Evolutionary conservation across 2,113 vertebrate genomes (phyloP), one percentile per base, ranked within the genome.

Genomic region (Hypomesus transpacificus): DNA sequence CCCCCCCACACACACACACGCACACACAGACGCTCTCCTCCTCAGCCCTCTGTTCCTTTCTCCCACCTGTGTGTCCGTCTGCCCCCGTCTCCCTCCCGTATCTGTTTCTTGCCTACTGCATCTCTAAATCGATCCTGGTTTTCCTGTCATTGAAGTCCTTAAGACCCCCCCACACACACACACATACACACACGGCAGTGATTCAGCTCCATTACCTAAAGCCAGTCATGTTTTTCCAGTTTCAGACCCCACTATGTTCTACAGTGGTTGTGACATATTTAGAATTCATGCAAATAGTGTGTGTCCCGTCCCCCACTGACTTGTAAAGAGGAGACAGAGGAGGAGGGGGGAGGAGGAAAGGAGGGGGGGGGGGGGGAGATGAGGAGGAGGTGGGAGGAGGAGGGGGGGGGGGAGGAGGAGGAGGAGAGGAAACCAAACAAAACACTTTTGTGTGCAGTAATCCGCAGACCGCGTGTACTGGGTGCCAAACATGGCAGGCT

Each of bases 371-470:
- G 8, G 1, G 57, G 20, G 9, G 22, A n/a, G 58, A 11, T 0
- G 18, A 20, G 56, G 8, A 57, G 21, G 20, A 57, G n/a, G 0
- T n/a, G n/a, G 2, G 21, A 20, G 21, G 11, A 1, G 18, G 2
- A 11, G 7, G n/a, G 1, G 54, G 4, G 1, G 0, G n/a, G 17
- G 18, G 57, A 14, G 57, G 21, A 5, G 13, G 9, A 21, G 1
- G 8, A 13, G n/a, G 53, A 24, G 59, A 21, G 22, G 59, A 61
- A 26, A 22, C 59, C 5, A 16, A 28, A 28, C 21, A 16, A 24
- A 28, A 61, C 26, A 26, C 26, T 26, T 34, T n/a, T 63, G 61
- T 63, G 61, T 63, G 61, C 61, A 34, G 60, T 31, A 31, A 62
- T 34, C 60, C 26, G 31, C 16, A 4, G 60, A 62, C 24, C 61